Evolutionary conservation across 2,888 invertebrate genomes (phyloP).

Genomic region (Drosophila ezoana): DNA sequence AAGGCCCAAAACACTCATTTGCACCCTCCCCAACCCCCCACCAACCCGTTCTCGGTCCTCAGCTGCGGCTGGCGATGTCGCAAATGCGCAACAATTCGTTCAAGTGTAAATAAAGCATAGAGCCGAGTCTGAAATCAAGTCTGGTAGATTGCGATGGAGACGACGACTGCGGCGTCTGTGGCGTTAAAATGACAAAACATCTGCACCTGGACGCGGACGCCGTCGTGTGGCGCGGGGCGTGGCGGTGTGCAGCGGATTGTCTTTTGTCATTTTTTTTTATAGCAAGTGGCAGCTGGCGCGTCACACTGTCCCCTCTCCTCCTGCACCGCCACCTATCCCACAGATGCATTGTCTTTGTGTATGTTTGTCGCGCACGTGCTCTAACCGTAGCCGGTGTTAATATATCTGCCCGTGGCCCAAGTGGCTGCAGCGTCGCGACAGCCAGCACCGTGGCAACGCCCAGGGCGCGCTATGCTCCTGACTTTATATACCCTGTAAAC

Average conservation of each 20-base stretch:
- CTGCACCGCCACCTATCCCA: not conserved
- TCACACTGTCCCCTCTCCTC: conserved; percentile 7
- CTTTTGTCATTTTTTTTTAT: conserved; percentile 60
- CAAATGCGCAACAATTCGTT: conserved; percentile 82
- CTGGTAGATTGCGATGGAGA: conserved; percentile 21
- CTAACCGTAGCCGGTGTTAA: conserved; percentile 49
- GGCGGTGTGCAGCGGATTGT: conserved; percentile 21
- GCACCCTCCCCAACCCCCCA: not conserved
- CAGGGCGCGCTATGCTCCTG: not conserved
- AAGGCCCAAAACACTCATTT: conserved; percentile 34
- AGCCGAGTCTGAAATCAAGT: conserved; percentile 25
- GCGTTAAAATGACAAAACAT: conserved; percentile 77
- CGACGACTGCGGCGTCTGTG: conserved; percentile 35
- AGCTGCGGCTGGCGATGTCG: conserved; percentile 19
- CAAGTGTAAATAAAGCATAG: conserved; percentile 80
- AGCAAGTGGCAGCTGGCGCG: conserved; percentile 52
- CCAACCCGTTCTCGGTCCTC: not conserved
- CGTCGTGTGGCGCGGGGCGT: not conserved
- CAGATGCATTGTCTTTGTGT: conserved; percentile 57
- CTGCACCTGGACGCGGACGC: conserved; percentile 47
- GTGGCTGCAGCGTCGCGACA: conserved; percentile 50
- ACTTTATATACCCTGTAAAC: conserved; percentile 8
- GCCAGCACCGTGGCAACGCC: conserved; percentile 1
- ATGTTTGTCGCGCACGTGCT: conserved; percentile 60
- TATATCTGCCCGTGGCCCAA: conserved; percentile 60